Base-by-base conservation (phyloP, 2,888 invertebrate species). In the Meandrusa payeni region DNA sequence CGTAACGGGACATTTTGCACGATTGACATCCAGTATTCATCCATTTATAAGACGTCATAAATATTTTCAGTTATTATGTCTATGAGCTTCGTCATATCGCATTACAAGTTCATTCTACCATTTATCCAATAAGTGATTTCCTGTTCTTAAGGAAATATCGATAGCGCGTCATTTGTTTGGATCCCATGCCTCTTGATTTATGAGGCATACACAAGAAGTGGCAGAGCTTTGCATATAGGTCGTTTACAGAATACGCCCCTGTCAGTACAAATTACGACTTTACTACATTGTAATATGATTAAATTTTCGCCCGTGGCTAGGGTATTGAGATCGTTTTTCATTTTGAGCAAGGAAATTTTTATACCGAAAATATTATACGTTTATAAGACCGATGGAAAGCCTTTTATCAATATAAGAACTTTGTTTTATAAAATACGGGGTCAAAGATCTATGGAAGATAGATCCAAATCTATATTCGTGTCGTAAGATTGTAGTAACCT, bases 181-280 rank as follows among this genome's bases (percentile, higher is more conserved):
- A 39, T 39, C 15, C 29, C 24, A 7, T 24, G 42, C 31, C 36
- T n/a, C 17, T 36, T 42, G 42, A 42, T 42, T 42, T 42, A 42
- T 36, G 42, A 37, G 24, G 19, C 40, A 28, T 15, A 37, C 31
- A 42, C 42, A 31, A 31, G 31, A 42, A 42, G 23, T 42, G 36
- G 31, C 24, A 12, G 10, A 10, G 23, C 9, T 37, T 37, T 37
- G 36, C 42, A 42, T 37, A 37, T 42, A 34, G 24, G 36, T 17
- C 27, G 26, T 24, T 11, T 12, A 9, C 29, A 17, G 0, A 15
- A 13, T 17, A 15, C 2, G 9, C 5, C 10, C 11, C 5, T 19
- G 12, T 7, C 26, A 20, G 6, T 20, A 28, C 11, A 2, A 26
- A 15, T 33, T 7, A 11, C 20, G 4, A 41, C 33, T 5, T 17